Percentiles rank a stretch among this genome's conserved stretches.
Conservation (phyloP, 2,113 vertebrate species). For the Neogobius melanostomus region DNA sequence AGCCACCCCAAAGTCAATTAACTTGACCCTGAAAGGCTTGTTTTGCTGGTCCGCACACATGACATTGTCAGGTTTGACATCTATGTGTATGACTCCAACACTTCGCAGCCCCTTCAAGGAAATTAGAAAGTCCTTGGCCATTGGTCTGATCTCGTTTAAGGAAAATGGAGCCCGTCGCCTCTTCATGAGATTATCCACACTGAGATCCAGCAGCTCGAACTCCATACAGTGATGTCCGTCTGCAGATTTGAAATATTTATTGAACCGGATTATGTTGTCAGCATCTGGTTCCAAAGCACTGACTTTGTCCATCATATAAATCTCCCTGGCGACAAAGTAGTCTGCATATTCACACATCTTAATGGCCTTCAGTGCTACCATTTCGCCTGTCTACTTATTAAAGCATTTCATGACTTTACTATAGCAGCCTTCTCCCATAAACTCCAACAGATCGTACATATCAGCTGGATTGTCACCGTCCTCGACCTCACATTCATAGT, state of each 20-base stretch:
- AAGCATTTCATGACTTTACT: background rate
- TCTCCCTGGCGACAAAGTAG: background rate
- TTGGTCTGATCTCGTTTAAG: background rate
- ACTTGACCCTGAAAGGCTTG: background rate
- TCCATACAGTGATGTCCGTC: background rate
- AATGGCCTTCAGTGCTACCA: background rate
- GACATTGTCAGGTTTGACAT: background rate
- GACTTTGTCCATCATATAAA: background rate
- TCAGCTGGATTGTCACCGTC: background rate
- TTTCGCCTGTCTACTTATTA: background rate
- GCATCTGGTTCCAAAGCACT: background rate
- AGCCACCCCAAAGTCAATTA: background rate
- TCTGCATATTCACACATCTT: background rate
- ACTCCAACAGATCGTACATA: background rate
- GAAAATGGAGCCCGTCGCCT: background rate
- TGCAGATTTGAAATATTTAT: background rate
- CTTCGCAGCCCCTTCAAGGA: background rate
- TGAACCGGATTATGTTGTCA: background rate
- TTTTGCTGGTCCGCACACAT: background rate
- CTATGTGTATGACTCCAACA: background rate
- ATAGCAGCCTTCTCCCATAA: background rate
- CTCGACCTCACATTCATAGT: no score
- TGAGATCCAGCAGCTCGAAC: background rate
- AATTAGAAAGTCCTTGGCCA: background rate
- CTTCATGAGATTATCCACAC: background rate